Base-by-base conservation (phyloP, 1,140 invertebrate species). In the Eumaeus atala region DNA sequence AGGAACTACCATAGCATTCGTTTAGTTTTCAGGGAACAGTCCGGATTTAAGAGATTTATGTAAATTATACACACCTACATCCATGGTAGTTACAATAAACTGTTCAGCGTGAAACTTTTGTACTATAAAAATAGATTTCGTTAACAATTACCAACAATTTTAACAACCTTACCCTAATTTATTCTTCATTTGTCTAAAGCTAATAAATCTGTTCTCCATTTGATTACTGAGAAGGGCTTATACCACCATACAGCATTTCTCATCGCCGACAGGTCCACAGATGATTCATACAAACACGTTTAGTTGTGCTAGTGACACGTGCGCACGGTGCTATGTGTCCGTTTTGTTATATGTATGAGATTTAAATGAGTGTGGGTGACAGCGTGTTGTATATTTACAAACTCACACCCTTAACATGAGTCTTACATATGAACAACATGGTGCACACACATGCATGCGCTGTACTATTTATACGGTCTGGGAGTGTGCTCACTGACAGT, bases 181-280 rank as follows among this genome's bases (percentile, higher is more conserved):
- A 28, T 28, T 28, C 21, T 28, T 28, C 21, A 44, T 44, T 44
- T 12, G 40, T 9, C 12, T 16, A 16, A 16, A 44, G 16, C 40
- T 44, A 44, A 44, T 44, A 44, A 44, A 44, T 44, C 40, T 44
- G 40, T 8, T 44, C n/a, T 7, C n/a, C 16, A 17, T 44, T 44
- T 44, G 40, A 44, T 44, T 44, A 44, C 14, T 44, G 40, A 14
- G 40, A 16, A 44, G 16, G 16, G 40, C 16, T 44, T 16, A 44
- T 44, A 44, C 9, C 40, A 44, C 14, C 40, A 44, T 17, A 9
- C 40, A 17, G 12, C 40, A 17, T 44, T 16, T 44, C 40, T 44
- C 40, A 44, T 44, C 40, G 40, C 40, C 17, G 40, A 44, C 40
- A 44, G 21, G 2, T 9, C 40, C 40, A 44, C 40, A 44, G 17